Evolutionary conservation across 2,113 vertebrate species (phyloP), one percentile per base, ranked within the genome.

Genomic region (Nannospalax galili): DNA sequence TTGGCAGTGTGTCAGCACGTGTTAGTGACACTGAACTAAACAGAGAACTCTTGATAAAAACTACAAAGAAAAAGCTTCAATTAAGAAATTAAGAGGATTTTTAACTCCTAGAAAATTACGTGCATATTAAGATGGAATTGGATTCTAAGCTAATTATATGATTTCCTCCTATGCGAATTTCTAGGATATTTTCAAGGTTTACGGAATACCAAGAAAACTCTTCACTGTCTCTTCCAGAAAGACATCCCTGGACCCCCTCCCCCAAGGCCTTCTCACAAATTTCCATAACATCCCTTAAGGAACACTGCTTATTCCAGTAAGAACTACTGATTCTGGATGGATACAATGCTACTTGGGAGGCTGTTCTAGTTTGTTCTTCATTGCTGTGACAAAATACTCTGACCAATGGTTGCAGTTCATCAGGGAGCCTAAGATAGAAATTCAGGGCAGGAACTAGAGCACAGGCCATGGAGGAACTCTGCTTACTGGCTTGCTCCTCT

Each of bases 51-150:
- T 9, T 95, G 24, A 90, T 75, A 88, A 93, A 90, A 60, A 74
- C 48, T 79, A 48, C 75, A 90, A 92, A 90, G 7, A 81, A 89
- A 86, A 94, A 91, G 45, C 85, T 86, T n/a, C 73, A 91, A 95
- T 77, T 12, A 62, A 92, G 93, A 90, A 15, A 88, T 82, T 80
- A 95, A 80, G n/a, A 92, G 20, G 91, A 87, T 45, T 56, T 84
- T 52, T 82, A 81, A 91, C 65, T 93, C 52, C 77, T 78, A 37
- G 40, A 94, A 96, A 86, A 74, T n/a, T 1, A 22, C 67, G 8
- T 67, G 72, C 64, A 72, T 32, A 89, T 81, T 85, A 84, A 79
- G 32, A 70, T 73, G 22, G 7, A 89, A 48, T 3, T 90, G 64
- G 8, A 10, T 60, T 81, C 62, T 80, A 62, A 11, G 32, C 14